Evolutionary conservation across 2,888 invertebrate genomes (phyloP).

Genomic region (Coecobrya sp.): DNA sequence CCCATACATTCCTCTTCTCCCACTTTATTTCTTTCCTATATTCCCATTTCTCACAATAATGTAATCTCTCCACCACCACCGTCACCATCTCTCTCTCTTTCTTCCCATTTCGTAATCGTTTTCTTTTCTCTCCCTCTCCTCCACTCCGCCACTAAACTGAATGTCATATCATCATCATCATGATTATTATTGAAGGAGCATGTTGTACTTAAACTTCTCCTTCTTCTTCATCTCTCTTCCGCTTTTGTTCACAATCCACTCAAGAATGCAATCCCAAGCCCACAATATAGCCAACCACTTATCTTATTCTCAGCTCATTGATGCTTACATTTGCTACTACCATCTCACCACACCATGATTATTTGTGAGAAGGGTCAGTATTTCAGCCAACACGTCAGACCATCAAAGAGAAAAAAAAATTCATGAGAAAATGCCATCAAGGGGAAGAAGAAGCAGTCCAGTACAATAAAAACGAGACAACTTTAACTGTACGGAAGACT

Average conservation of each 20-base stretch:
- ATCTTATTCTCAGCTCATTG: constrained; percentile 34
- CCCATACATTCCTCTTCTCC: background rate
- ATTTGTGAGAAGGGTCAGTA: constrained; percentile 73
- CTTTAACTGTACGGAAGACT: background rate
- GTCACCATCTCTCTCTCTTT: background rate
- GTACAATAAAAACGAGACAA: constrained; percentile 47
- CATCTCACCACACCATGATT: constrained; percentile 21
- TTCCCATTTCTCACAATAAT: background rate
- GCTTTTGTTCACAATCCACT: constrained; percentile 41
- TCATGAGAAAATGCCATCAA: constrained; percentile 37
- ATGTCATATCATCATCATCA: constrained; percentile 42
- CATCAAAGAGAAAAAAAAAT: constrained; percentile 20
- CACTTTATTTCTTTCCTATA: background rate
- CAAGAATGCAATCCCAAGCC: constrained; percentile 52
- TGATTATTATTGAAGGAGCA: constrained; percentile 46
- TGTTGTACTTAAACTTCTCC: constrained; percentile 17
- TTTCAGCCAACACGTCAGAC: background rate
- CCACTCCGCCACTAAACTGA: background rate
- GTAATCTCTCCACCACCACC: background rate
- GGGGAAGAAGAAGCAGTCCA: background rate
- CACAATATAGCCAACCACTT: background rate
- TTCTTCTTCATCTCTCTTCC: background rate
- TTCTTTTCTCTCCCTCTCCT: background rate
- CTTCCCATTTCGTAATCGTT: constrained; percentile 23
- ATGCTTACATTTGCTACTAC: background rate